Evolutionary conservation across 2,113 vertebrate genomes (phyloP).

Genomic region (Canis aureus): DNA sequence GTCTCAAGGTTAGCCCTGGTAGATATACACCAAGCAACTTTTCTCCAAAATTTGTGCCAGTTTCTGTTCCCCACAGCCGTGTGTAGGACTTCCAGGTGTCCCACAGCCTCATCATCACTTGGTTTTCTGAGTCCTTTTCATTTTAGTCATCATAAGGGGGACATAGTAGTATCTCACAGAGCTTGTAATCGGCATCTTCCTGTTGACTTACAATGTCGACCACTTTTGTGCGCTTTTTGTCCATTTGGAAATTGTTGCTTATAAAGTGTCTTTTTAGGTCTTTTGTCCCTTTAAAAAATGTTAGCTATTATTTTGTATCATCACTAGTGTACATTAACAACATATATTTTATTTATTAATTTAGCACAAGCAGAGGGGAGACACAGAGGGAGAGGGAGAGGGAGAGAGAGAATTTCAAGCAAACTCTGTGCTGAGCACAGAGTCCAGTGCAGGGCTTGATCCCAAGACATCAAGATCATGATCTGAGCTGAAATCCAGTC

Average conservation of each 20-base stretch:
- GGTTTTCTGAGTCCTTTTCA: constrained; percentile 7
- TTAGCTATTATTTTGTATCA: background rate
- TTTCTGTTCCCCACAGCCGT: background rate
- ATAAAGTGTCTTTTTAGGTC: background rate
- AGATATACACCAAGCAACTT: background rate
- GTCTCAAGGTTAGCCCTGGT: background rate
- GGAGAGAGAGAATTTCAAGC: background rate
- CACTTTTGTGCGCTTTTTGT: background rate
- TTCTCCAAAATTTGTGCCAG: background rate
- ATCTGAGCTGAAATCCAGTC: background rate
- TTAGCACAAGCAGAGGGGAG: too few species aligned
- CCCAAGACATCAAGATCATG: background rate
- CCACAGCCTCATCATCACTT: too few species aligned
- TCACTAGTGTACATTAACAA: background rate
- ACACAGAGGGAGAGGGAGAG: background rate
- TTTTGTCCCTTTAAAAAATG: constrained; percentile 16
- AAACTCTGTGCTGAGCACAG: background rate
- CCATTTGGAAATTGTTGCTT: background rate
- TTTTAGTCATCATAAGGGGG: background rate
- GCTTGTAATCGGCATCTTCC: background rate
- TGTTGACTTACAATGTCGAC: background rate
- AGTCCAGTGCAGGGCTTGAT: background rate
- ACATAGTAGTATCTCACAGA: background rate
- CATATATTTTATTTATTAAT: background rate
- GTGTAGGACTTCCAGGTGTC: background rate